Evolutionary conservation across 2,113 vertebrate species (phyloP).

Genomic region (Anarhynchus alexandrinus): DNA sequence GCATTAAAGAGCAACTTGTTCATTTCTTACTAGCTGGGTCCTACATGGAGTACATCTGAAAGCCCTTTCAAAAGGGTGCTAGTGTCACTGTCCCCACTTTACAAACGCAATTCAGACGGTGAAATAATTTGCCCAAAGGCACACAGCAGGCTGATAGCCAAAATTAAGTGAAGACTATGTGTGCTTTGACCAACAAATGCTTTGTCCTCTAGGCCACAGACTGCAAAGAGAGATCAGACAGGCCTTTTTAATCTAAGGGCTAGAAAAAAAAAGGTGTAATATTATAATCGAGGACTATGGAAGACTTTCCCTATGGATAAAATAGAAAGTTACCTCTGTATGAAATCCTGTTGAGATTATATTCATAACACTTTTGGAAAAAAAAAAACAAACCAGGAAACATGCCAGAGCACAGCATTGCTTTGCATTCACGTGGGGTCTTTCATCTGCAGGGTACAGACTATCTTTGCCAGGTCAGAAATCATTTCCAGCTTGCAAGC

Average conservation of each 20-base stretch:
- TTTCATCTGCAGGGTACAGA: not conserved
- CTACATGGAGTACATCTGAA: not conserved
- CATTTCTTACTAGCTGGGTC: not conserved
- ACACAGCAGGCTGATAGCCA: not conserved
- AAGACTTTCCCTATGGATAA: not conserved
- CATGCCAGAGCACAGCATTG: not conserved
- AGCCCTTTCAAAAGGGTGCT: not conserved
- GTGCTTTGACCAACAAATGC: not conserved
- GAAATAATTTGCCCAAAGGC: not conserved
- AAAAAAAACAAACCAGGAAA: not conserved
- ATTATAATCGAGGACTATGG: not conserved
- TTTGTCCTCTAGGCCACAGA: not conserved
- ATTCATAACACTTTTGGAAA: not conserved
- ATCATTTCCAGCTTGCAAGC: not conserved
- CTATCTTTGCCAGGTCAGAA: not conserved
- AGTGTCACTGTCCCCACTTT: not conserved
- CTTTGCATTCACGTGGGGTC: not conserved
- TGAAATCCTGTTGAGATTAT: not conserved
- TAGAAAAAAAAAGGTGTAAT: not conserved
- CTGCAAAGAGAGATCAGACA: not conserved
- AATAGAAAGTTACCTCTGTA: not conserved
- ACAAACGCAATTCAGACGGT: not conserved
- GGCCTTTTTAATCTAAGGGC: not conserved
- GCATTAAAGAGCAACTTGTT: not conserved
- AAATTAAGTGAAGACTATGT: not conserved